Percentiles rank a stretch among this genome's conserved stretches.
These are phyloP conservation scores for Prionailurus bengalensis DNA, from an alignment of 2,113 vertebrate genomes.

Conservation along the genomic window DNA sequence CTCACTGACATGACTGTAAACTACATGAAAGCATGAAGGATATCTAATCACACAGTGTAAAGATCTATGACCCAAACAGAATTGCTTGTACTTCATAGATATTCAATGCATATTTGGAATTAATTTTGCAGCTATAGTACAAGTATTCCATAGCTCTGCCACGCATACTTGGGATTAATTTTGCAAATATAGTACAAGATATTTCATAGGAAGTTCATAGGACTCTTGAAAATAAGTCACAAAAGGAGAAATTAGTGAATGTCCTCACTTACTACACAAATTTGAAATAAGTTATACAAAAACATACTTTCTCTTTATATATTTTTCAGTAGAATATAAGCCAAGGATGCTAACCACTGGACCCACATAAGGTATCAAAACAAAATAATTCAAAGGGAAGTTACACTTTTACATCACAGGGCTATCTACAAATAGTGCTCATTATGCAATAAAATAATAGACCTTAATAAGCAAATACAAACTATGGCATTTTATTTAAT, in stretches of 20 bases:
- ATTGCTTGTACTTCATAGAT: neutral
- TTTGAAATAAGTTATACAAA: slow-evolving; percentile 37
- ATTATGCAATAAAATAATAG: neutral
- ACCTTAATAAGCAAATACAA: slow-evolving; percentile 41
- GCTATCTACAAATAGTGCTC: neutral
- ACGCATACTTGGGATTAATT: neutral
- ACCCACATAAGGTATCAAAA: neutral
- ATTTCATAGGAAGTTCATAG: slow-evolving; percentile 6
- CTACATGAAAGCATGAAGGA: neutral
- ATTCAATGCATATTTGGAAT: neutral
- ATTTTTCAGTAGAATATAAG: neutral
- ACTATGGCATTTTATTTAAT: slow-evolving; percentile 58
- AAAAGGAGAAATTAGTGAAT: neutral
- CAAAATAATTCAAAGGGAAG: neutral
- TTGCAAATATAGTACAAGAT: neutral
- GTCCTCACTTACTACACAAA: neutral
- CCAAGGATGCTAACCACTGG: neutral
- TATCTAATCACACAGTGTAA: neutral
- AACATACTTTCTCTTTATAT: neutral
- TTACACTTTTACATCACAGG: neutral
- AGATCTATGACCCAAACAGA: neutral
- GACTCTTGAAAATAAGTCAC: neutral
- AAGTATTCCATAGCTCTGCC: neutral
- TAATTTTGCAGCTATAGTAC: neutral
- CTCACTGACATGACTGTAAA: neutral